Evolutionary conservation across 2,797 vertebrate genomes (phyloP), one percentile per base, ranked within the genome.

Genomic region (Coendou prehensilis): DNA sequence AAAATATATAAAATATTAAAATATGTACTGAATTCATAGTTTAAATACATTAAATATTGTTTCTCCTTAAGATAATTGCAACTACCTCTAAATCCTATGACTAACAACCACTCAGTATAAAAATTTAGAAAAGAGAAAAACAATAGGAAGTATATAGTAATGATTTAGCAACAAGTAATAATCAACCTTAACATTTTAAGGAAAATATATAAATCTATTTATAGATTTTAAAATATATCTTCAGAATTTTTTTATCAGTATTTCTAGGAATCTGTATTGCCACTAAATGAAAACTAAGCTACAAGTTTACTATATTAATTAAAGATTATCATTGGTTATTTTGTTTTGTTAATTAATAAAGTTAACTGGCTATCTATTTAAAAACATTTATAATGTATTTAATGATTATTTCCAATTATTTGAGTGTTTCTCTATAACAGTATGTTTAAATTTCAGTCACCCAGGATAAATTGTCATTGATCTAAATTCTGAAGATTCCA

Each of bases 301-400:
- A 93, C 47, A 61, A 93, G 9, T 87, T 96, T 91, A n/a, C 82
- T 96, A 71, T 10, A 41, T 89, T 10, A 11, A 15, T 28, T 79
- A 20, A 9, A 80, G 5, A 75, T 82, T 89, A 64, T 86, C 11
- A 59, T 89, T 83, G 18, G 85, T 81, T 75, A 50, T 83, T 81
- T 82, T 15, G n/a, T 14, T 93, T 93, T 54, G 15, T 86, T 22
- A 71, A 54, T 79, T 88, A 82, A 50, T 14, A 91, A 9, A 9
- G 64, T 1, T 10, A 86, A 33, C 4, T 30, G 18, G 14, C n/a
- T 33, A 15, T 52, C 33, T 6, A 71, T 37, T 54, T 89, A 69
- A 6, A 64, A 4, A 67, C 2, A 50, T 94, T 73, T 2, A 69
- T 83, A 87, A 80, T 2, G 28, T 28, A 83, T 83, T 94, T 10